phyloP scores from a whole-genome alignment of 1,140 invertebrate genomes.

The Caenorhabditis remanei region DNA sequence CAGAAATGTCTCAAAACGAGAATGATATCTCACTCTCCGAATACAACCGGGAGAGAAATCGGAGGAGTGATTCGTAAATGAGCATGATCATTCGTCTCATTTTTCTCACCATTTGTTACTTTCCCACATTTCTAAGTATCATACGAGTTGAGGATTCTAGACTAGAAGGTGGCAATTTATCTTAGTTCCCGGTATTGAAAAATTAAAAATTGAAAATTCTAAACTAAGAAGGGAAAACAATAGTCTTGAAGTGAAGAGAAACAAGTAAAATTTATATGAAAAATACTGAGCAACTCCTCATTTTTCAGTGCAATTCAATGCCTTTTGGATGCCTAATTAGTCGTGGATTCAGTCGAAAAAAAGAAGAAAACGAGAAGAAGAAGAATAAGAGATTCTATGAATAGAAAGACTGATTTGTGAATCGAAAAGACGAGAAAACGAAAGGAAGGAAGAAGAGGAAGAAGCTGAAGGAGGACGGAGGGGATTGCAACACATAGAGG shows the following conservation, averaged over 20 bases:
- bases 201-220: not conserved
- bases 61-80: slow-evolving; percentile 41
- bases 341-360: slow-evolving; percentile 15
- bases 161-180: too few relatives aligned
- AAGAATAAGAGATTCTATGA: slow-evolving; percentile 12
- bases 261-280: too few relatives aligned
- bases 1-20: too few relatives aligned
- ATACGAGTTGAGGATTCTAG: too few relatives aligned
- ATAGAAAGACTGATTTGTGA: slow-evolving; percentile 43
- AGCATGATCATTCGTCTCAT: not conserved
- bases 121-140: not conserved
- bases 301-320: slow-evolving; percentile 39
- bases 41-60: not conserved
- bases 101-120: not conserved
- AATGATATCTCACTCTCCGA: not conserved
- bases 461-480: not conserved
- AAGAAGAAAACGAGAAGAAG: not conserved
- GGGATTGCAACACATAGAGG: not conserved
- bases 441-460: not conserved
- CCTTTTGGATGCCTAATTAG: slow-evolving; percentile 15
- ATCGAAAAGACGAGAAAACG: slow-evolving; percentile 1
- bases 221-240: not conserved
- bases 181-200: not conserved
- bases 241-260: not conserved
- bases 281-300: not conserved